Conservation (phyloP, 2,113 vertebrate species). For the Promerops cafer region DNA sequence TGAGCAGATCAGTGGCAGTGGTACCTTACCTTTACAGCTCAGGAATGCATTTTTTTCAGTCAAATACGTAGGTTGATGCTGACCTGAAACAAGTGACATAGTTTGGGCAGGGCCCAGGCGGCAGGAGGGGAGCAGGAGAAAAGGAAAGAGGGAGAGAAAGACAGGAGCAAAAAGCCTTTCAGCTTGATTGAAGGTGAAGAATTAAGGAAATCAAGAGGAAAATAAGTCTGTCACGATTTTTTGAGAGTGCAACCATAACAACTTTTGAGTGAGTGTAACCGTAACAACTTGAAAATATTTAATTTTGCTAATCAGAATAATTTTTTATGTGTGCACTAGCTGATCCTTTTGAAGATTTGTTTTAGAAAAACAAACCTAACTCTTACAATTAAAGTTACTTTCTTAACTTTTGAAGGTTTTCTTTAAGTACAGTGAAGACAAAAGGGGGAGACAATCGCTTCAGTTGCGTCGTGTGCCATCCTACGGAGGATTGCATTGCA, state of each 20-base stretch:
- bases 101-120: background rate
- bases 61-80: background rate
- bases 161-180: background rate
- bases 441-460: constrained; percentile 80
- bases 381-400: background rate
- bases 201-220: background rate
- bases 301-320: background rate
- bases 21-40: background rate
- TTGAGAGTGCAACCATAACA: too few relatives aligned
- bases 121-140: rapidly evolving
- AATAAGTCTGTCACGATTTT: background rate
- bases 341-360: background rate
- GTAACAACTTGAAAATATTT: background rate
- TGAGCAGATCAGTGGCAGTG: background rate
- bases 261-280: too few relatives aligned
- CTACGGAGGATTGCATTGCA: constrained; percentile 90
- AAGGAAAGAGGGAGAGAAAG: background rate
- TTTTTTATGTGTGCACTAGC: background rate
- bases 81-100: background rate
- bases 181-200: background rate
- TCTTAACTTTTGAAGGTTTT: constrained; percentile 73
- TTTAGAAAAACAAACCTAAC: background rate
- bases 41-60: background rate
- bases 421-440: constrained; percentile 70
- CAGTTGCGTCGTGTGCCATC: constrained; percentile 85